These are phyloP conservation scores for Oreochromis spilurus DNA, from an alignment of 2,113 vertebrate species.

Conservation along the genomic window DNA sequence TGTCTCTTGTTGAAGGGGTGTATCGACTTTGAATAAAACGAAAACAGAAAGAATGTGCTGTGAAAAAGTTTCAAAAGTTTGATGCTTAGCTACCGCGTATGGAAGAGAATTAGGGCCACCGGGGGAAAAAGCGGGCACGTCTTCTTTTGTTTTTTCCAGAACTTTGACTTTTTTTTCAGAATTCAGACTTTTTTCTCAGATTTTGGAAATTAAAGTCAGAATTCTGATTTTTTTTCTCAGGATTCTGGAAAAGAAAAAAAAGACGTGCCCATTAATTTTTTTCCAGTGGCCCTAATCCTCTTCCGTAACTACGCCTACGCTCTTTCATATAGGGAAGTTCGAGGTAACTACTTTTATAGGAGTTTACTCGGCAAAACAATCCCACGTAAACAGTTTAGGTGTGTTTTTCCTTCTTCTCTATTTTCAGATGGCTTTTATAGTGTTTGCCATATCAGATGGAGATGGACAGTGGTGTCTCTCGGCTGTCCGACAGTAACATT, in stretches of 20 bases:
- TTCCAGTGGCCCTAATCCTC: background rate
- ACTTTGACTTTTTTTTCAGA: rapidly evolving
- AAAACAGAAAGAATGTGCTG: background rate
- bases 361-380: background rate
- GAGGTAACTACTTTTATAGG: background rate
- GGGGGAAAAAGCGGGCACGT: background rate
- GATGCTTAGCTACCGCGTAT: background rate
- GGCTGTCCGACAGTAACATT: slow-evolving; percentile 52
- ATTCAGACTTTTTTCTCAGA: background rate
- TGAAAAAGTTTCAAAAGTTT: slow-evolving; percentile 7
- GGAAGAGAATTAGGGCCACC: background rate
- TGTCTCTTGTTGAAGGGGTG: background rate
- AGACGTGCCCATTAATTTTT: background rate
- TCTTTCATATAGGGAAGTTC: background rate
- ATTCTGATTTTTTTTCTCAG: background rate
- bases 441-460: background rate
- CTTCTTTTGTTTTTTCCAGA: background rate
- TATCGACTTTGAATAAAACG: background rate
- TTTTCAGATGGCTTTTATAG: background rate
- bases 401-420: background rate
- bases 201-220: background rate
- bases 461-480: slow-evolving; percentile 14
- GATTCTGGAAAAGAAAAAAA: background rate
- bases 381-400: background rate
- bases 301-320: background rate